Evolutionary conservation across 2,888 invertebrate species (phyloP).

Genomic region (Scaptomyza flava): DNA sequence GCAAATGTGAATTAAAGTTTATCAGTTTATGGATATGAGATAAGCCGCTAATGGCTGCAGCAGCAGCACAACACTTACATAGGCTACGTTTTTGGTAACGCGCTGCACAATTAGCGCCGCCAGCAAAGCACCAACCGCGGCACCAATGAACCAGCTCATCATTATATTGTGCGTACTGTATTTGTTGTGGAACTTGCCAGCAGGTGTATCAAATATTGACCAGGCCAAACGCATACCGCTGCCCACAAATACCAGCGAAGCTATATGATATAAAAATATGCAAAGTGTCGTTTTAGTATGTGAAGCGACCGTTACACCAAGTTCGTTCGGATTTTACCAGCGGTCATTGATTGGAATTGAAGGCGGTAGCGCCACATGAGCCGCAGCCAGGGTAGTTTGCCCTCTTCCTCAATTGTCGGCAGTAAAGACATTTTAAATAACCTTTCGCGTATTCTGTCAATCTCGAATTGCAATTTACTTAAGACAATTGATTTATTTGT

Average conservation of each 20-base stretch:
- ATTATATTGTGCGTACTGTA: slow-evolving; percentile 68
- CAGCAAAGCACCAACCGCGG: slow-evolving; percentile 70
- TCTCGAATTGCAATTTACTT: slow-evolving; percentile 17
- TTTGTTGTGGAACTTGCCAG: slow-evolving; percentile 59
- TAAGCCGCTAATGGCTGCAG: slow-evolving; percentile 49
- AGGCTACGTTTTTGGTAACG: slow-evolving; percentile 77
- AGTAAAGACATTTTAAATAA: slow-evolving; percentile 62
- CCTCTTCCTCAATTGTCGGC: slow-evolving; percentile 75
- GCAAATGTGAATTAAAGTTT: slow-evolving; percentile 58
- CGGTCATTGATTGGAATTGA: slow-evolving; percentile 77
- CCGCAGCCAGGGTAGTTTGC: slow-evolving; percentile 63
- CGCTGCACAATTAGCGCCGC: slow-evolving; percentile 77
- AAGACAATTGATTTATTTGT: slow-evolving; percentile 28
- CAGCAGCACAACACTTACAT: slow-evolving; percentile 76
- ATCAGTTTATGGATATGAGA: slow-evolving; percentile 49
- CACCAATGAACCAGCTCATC: slow-evolving; percentile 81
- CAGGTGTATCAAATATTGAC: slow-evolving; percentile 77
- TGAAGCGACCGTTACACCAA: background rate
- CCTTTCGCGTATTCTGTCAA: slow-evolving; percentile 8
- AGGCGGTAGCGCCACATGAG: slow-evolving; percentile 74
- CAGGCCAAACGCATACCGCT: slow-evolving; percentile 80
- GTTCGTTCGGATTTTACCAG: slow-evolving; percentile 57
- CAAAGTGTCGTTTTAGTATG: background rate
- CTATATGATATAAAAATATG: slow-evolving; percentile 45
- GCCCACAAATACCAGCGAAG: slow-evolving; percentile 73